Conservation (phyloP, 2,113 vertebrate species). For the Panthera tigris region DNA sequence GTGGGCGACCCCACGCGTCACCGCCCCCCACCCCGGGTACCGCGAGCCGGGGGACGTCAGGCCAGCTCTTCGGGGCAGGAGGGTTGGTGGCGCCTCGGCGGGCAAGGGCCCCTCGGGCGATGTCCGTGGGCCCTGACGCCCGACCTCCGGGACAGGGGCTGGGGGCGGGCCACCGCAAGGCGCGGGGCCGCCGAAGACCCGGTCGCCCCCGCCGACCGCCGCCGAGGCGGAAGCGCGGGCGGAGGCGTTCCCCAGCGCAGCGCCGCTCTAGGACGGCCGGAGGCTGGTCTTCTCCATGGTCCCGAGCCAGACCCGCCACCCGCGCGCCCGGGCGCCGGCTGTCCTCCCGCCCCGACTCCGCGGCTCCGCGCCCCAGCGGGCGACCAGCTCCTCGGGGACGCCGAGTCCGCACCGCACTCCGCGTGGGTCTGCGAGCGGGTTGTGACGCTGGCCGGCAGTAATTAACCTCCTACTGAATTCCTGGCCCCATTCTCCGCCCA, state of each 20-base stretch:
- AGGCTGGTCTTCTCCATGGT: slow-evolving; percentile 34
- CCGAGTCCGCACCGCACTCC: background rate
- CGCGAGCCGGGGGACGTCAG: background rate
- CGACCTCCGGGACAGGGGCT: rapidly evolving
- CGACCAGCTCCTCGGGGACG: background rate
- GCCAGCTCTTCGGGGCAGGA: background rate
- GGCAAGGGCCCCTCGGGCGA: background rate
- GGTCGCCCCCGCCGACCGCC: rapidly evolving
- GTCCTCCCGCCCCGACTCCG: too few relatives aligned
- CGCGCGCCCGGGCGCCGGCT: background rate
- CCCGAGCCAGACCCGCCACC: background rate
- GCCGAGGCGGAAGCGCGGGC: background rate
- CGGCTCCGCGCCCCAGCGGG: background rate
- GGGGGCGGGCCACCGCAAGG: too few relatives aligned
- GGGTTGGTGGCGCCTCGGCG: background rate
- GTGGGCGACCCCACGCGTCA: background rate
- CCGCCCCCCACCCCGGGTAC: background rate
- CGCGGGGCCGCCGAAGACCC: rapidly evolving
- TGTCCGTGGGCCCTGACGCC: background rate
- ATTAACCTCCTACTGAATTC: background rate
- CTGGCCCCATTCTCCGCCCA: background rate
- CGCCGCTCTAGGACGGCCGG: slow-evolving; percentile 14
- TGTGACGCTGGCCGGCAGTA: background rate
- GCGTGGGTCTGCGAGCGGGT: background rate
- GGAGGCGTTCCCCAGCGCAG: rapidly evolving